These are phyloP conservation scores for Polyploca ridens DNA, from an alignment of 2,888 invertebrate genomes.

Conservation along the genomic window DNA sequence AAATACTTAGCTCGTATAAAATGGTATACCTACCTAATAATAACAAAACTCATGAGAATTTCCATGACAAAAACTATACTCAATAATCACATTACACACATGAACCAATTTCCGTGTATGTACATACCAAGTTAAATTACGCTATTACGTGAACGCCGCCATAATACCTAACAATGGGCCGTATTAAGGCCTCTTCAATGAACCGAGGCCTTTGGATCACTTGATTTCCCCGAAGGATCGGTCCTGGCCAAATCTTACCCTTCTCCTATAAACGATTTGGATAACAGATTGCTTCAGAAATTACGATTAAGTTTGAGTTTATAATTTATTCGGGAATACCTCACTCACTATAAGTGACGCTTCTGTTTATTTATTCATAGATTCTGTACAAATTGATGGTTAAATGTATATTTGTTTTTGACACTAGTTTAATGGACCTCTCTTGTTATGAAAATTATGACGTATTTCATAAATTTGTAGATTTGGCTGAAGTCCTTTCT, in stretches of 20 bases:
- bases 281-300: conserved; percentile 49
- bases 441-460: background rate
- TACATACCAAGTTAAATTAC: conserved; percentile 60
- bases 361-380: background rate
- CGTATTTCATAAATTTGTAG: background rate
- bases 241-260: conserved; percentile 38
- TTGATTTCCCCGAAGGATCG: conserved; percentile 62
- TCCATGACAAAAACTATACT: background rate
- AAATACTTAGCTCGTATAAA: background rate
- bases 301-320: conserved; percentile 36
- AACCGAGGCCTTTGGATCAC: conserved; percentile 42
- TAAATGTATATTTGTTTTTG: background rate
- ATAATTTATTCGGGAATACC: conserved; percentile 22
- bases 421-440: background rate
- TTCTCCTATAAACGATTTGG: conserved; percentile 47
- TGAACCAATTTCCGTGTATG: conserved; percentile 22
- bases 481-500: background rate
- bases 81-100: conserved; percentile 10
- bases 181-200: conserved; percentile 51
- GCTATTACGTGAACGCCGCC: conserved; percentile 54
- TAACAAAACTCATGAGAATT: background rate
- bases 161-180: conserved; percentile 59
- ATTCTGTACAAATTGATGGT: background rate
- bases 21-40: background rate
- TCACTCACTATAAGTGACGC: conserved; percentile 9